Evolutionary conservation across 2,797 vertebrate species (phyloP), one percentile per base, ranked within the genome.

Genomic region (Chelidonichthys spinosus): DNA sequence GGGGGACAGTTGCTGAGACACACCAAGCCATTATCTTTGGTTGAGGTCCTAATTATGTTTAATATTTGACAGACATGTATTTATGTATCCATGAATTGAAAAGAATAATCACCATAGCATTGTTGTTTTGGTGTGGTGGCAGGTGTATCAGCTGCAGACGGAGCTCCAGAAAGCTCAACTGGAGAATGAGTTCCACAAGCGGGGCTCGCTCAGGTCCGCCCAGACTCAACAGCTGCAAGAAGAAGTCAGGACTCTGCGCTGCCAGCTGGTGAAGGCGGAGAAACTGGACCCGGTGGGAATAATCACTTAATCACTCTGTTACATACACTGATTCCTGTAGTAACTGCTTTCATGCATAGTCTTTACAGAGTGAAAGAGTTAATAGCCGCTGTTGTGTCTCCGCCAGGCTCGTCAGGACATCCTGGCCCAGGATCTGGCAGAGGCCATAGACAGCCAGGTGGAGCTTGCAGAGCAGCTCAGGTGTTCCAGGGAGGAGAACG

Each of bases 91-190:
- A 11, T 32, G 6, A 32, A 11, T 52, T 32, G 10, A 52, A 11
- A 32, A 32, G 32, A 35, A 37, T 15, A 35, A 11, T 61, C 3
- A 2, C 14, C 11, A 13, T 35, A 4, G 42, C 3, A 7, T 39
- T 54, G 46, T 68, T 71, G 40, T 61, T 72, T 6, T 36, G 69
- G 7, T 82, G 63, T 59, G 35, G 5, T 17, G 11, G 7, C 91
- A 98, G 97, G 86, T 97, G 40, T 97, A 96, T 18, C 92, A 96
- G 84, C 76, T 93, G 42, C 95, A 95, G 88, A 94, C 93, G 43
- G 95, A 96, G 78, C 85, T 97, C 42, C 94, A 94, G 55, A 94
- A 93, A 6, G 85, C 89, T 40, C 89, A 90, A 68, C 84, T 81
- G 1, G 93, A 95, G 44, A 95, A 90, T 0, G 90, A 93, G 50